These are phyloP conservation scores for Drosophila ironensis DNA, from an alignment of 1,140 invertebrate genomes.

Conservation along the genomic window DNA sequence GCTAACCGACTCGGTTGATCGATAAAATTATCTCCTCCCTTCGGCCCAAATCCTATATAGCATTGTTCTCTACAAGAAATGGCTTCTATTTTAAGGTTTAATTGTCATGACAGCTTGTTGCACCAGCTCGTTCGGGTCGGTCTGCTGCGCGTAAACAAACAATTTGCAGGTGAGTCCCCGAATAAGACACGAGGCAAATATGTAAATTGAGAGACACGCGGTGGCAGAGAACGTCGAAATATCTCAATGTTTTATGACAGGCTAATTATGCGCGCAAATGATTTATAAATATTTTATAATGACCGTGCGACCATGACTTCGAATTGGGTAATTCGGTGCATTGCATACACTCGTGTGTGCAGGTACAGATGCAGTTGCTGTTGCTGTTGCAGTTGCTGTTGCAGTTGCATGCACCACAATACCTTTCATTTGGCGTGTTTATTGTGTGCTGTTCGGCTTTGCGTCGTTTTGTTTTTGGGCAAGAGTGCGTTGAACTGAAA, in stretches of 20 bases:
- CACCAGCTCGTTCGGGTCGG: no score
- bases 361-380: neutral
- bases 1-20: no score
- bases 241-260: slow-evolving; percentile 77
- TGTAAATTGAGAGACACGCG: neutral
- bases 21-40: no score
- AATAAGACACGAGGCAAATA: slow-evolving; percentile 19
- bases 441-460: slow-evolving; percentile 53
- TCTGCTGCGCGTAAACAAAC: no score
- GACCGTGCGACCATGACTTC: slow-evolving; percentile 61
- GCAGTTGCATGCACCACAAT: neutral
- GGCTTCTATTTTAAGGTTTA: no score
- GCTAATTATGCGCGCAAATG: slow-evolving; percentile 80
- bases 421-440: neutral
- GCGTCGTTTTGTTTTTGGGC: slow-evolving; percentile 31
- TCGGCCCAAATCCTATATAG: no score
- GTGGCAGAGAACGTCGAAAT: slow-evolving; percentile 33
- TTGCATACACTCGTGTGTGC: slow-evolving; percentile 2
- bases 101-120: no score
- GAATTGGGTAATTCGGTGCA: slow-evolving; percentile 1
- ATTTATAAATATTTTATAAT: slow-evolving; percentile 79
- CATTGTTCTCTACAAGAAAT: no score
- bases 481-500: slow-evolving; percentile 34
- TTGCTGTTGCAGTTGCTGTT: neutral
- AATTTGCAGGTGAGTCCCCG: neutral